A percentile compares a stretch with the other conserved stretches of the same genome.
Evolutionary conservation across 2,797 vertebrate genomes (phyloP).

Genomic region (Microctenopoma lineatum): DNA sequence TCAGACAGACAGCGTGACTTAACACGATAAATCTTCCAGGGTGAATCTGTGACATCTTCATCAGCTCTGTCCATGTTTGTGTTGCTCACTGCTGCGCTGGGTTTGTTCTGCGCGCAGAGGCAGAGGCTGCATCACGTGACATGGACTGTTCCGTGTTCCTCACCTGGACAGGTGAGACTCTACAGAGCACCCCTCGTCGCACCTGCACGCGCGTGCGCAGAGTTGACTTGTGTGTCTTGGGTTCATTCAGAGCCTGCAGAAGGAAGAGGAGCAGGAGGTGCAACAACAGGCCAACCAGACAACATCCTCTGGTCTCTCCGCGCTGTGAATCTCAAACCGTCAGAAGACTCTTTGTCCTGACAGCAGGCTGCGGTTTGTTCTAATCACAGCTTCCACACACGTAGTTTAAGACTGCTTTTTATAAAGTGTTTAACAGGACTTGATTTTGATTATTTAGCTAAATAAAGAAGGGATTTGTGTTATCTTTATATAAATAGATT

Average conservation of each 20-base stretch:
- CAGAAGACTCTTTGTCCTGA: not conserved
- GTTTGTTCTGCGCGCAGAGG: no score
- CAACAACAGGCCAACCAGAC: not conserved
- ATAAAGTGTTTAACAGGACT: slow-evolving; percentile 46
- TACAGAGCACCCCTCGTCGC: not conserved
- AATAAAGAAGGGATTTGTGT: not conserved
- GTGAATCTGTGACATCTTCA: not conserved
- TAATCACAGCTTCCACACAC: slow-evolving; percentile 31
- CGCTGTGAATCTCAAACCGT: not conserved
- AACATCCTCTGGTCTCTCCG: not conserved
- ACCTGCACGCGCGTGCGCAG: not conserved
- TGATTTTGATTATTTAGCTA: not conserved
- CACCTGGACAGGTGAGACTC: no score
- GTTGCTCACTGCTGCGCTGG: not conserved
- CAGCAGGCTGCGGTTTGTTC: slow-evolving; percentile 45
- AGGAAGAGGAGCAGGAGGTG: slow-evolving; percentile 16
- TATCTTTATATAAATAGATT: not conserved
- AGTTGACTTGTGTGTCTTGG: slow-evolving; percentile 13
- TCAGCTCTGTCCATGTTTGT: not conserved
- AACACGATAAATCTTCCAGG: not conserved
- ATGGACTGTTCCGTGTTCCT: no score
- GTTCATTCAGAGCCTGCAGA: slow-evolving; percentile 2
- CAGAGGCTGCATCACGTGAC: no score
- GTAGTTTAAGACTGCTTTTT: slow-evolving; percentile 39
- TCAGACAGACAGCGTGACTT: not conserved